These are phyloP conservation scores for Polyergus mexicanus DNA, from an alignment of 1,140 invertebrate species.

Conservation along the genomic window DNA sequence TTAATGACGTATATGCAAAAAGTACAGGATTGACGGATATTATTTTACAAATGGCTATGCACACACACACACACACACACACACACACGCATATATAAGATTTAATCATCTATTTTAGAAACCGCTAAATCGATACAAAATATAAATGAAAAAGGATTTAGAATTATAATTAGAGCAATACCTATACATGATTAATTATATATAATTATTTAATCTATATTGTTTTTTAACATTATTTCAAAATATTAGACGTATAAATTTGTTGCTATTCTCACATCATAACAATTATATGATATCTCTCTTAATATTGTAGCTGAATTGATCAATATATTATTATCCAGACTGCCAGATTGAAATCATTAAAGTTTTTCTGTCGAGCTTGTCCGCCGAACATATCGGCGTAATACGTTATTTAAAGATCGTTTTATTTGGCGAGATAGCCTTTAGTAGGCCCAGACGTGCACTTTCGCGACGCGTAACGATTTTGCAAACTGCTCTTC, in stretches of 20 bases:
- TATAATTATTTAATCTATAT: neutral
- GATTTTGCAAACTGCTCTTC: conserved; percentile 86
- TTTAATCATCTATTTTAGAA: neutral
- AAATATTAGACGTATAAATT: neutral
- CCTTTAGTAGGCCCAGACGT: conserved; percentile 83
- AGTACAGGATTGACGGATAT: neutral
- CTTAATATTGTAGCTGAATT: neutral
- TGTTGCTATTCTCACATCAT: neutral
- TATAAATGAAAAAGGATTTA: neutral
- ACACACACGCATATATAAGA: too few relatives aligned
- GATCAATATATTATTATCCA: conserved; percentile 10
- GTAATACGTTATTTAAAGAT: conserved; percentile 80
- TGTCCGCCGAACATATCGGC: conserved; percentile 50
- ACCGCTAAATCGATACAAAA: neutral
- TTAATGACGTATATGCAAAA: conserved; percentile 3
- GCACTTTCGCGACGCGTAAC: conserved; percentile 81
- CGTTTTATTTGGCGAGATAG: conserved; percentile 82
- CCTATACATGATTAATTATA: neutral
- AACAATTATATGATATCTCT: neutral
- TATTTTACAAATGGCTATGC: neutral
- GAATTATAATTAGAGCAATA: neutral
- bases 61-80: too few relatives aligned
- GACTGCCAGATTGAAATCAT: conserved; percentile 8
- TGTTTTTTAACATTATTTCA: neutral
- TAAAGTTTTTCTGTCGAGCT: conserved; percentile 15